Evolutionary conservation across 2,113 vertebrate genomes (phyloP), one percentile per base, ranked within the genome.

Genomic region (Orycteropus afer): DNA sequence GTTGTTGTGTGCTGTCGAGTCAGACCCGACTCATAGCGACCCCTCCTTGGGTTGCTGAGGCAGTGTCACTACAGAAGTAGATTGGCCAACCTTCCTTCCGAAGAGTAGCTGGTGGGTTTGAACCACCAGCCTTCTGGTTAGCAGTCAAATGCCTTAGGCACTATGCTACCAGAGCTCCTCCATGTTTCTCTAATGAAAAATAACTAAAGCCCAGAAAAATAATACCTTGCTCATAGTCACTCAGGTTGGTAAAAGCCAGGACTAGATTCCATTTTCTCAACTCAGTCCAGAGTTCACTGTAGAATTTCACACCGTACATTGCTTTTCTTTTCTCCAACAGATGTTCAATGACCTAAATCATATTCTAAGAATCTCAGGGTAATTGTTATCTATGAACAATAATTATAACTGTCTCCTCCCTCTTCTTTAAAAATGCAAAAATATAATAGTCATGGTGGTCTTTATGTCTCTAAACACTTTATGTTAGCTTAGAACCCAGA

Each of bases 101-200:
- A n/a, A n/a, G n/a, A n/a, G n/a, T n/a, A n/a, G n/a, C n/a, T n/a
- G n/a, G n/a, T n/a, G n/a, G n/a, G n/a, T n/a, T n/a, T n/a, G n/a
- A n/a, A n/a, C n/a, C n/a, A n/a, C n/a, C n/a, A n/a, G n/a, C n/a
- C n/a, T n/a, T n/a, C n/a, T n/a, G n/a, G n/a, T n/a, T n/a, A n/a
- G n/a, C n/a, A n/a, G n/a, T n/a, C n/a, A n/a, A n/a, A n/a, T n/a
- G n/a, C n/a, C n/a, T n/a, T n/a, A n/a, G n/a, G n/a, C n/a, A n/a
- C n/a, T n/a, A n/a, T n/a, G n/a, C n/a, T n/a, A n/a, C n/a, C n/a
- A n/a, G n/a, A n/a, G n/a, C n/a, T n/a, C n/a, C n/a, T n/a, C n/a
- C n/a, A n/a, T n/a, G n/a, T 32, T 79, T 87, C 80, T 57, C 25
- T 67, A 78, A 63, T 77, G 65, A 86, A 85, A 95, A 85, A 67